Evolutionary conservation across 1,140 invertebrate species (phyloP).

Genomic region (Zaprionus ghesquierei): DNA sequence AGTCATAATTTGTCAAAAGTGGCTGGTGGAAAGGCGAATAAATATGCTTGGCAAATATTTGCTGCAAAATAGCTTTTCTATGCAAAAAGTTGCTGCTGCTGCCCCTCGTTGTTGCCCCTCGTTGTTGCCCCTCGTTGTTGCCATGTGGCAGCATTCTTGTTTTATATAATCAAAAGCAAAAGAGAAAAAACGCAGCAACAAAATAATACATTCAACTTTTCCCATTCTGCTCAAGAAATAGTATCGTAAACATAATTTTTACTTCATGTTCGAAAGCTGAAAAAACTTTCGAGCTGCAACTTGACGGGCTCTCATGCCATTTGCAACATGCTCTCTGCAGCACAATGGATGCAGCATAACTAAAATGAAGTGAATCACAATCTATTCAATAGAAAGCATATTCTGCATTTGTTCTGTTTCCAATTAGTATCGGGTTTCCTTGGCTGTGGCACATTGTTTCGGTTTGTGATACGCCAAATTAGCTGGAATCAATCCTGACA

Average conservation of each 20-base stretch:
- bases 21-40: constrained; percentile 45
- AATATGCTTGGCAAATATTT: constrained; percentile 71
- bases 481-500: not conserved
- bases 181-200: not conserved
- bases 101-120: not conserved
- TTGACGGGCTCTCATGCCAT: not conserved
- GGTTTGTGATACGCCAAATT: not conserved
- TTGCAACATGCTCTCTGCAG: not conserved
- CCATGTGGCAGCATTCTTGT: constrained; percentile 52
- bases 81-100: constrained; percentile 28
- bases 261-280: not conserved
- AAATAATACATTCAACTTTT: constrained; percentile 45
- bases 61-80: constrained; percentile 62
- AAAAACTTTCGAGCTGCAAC: not conserved
- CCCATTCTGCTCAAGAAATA: constrained; percentile 19
- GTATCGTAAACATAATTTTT: constrained; percentile 23
- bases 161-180: constrained; percentile 32
- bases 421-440: not conserved
- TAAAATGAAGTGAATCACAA: not conserved
- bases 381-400: not conserved
- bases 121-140: constrained; percentile 42
- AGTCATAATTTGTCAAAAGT: constrained; percentile 80
- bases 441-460: not conserved
- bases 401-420: not conserved
- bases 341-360: not conserved